A percentile compares a stretch with the other conserved stretches of the same genome.
Evolutionary conservation across 2,797 vertebrate genomes (phyloP).

Genomic region (Dromococcyx pavoninus): DNA sequence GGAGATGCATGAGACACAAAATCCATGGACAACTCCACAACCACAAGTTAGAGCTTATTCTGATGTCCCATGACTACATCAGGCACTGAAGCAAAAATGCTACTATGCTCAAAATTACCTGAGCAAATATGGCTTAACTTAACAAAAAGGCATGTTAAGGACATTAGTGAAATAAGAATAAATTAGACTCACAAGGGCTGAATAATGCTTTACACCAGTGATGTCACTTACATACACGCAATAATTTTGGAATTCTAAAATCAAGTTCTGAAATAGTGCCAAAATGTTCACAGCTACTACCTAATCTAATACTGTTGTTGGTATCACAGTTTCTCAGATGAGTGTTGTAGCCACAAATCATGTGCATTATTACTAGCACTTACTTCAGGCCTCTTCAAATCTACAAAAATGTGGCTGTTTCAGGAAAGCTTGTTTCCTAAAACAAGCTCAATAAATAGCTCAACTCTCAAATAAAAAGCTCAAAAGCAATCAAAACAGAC

Average conservation of each 20-base stretch:
- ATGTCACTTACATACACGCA: not conserved
- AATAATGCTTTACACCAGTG: not conserved
- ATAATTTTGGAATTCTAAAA: not conserved
- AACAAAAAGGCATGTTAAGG: not conserved
- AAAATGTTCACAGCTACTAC: not conserved
- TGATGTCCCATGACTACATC: not conserved
- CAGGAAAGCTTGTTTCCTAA: not conserved
- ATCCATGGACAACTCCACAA: not conserved
- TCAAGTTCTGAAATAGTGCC: not conserved
- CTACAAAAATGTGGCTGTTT: not conserved
- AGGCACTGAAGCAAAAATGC: not conserved
- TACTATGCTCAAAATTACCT: not conserved
- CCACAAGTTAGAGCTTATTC: not conserved
- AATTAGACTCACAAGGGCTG: not conserved
- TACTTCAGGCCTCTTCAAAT: not conserved
- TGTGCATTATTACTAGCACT: not conserved
- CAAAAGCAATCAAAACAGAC: not conserved
- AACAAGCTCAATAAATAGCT: not conserved
- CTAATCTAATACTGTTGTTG: not conserved
- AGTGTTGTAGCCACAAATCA: not conserved
- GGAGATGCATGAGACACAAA: not conserved
- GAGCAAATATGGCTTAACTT: not conserved
- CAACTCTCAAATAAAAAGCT: not conserved
- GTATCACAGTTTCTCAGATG: not conserved
- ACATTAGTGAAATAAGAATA: not conserved